These are phyloP conservation scores for Nerophis ophidion DNA, from an alignment of 2,113 vertebrate species.

Conservation along the genomic window DNA sequence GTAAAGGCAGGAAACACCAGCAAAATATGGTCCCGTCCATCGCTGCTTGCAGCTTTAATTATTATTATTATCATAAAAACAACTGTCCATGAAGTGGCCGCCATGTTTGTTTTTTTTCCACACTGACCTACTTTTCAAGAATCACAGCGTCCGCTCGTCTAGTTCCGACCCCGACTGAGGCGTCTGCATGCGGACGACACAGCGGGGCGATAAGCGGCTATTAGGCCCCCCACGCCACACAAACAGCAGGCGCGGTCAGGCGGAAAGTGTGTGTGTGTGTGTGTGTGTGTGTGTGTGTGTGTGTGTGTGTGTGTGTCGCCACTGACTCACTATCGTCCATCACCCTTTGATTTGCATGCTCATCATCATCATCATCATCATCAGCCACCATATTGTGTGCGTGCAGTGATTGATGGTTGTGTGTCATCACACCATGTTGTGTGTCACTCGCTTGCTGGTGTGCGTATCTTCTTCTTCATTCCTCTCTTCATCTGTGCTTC, in stretches of 20 bases:
- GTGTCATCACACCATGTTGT: background rate
- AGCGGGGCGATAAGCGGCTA: constrained; percentile 2
- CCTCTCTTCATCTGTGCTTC: constrained; percentile 42
- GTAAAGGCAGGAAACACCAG: too few species aligned
- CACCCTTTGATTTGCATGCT: constrained; percentile 60
- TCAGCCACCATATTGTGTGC: constrained; percentile 20
- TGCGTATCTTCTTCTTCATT: constrained; percentile 38
- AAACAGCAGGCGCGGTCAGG: too few species aligned
- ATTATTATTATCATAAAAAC: too few species aligned
- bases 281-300: constrained; percentile 4
- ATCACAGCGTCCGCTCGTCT: background rate
- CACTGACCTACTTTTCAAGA: constrained; percentile 46
- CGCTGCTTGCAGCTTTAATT: too few species aligned
- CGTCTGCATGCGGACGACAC: constrained; percentile 8
- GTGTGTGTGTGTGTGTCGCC: constrained; percentile 28
- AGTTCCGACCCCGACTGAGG: background rate
- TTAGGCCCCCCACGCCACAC: background rate
- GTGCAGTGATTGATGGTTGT: background rate
- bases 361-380: constrained; percentile 39
- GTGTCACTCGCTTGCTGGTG: constrained; percentile 14
- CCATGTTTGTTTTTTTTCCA: background rate
- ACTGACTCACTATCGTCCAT: constrained; percentile 29
- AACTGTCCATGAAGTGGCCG: background rate
- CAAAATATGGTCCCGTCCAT: too few species aligned
- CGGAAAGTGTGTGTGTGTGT: background rate